Evolutionary conservation across 2,797 vertebrate genomes (phyloP), one percentile per base, ranked within the genome.

Genomic region (Poeciliopsis gracilis): DNA sequence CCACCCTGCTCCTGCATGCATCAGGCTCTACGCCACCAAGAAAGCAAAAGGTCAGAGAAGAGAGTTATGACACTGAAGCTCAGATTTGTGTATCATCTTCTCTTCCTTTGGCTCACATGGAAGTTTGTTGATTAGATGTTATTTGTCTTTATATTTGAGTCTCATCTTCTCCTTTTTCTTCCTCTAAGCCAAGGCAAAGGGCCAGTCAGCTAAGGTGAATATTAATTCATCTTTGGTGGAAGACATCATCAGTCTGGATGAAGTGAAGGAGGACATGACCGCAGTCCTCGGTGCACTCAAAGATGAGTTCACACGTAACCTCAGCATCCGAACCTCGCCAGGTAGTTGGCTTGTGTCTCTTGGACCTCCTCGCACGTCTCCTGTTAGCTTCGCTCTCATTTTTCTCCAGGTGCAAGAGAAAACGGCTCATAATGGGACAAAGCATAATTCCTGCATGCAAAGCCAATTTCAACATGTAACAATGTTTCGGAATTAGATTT

Each of bases 241-340:
- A 41, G 96, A 97, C 83, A 97, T 99, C 90, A 97, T 99, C 92
- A 94, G 61, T 90, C 91, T 99, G 90, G 95, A 97, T 79, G 96
- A 97, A 76, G 94, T 97, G 77, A 95, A 87, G 82, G 93, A 91
- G 84, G 96, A 97, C 57, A 97, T 99, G 97, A 89, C 90, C 5
- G 93, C 94, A 5, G 95, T 98, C 77, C 79, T 97, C 13, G 82
- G 86, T 63, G 87, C 84, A 4, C 96, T 99, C 73, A 98, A 97
- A 87, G 97, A 98, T 30, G 98, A 98, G 88, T 98, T 98, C 92
- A 96, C 94, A 88, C 97, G 97, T 88, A 98, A 92, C 87, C 93
- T 99, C 82, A 97, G 89, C 90, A 96, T 99, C 89, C 95, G 98
- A 86, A 98, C 97, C 33, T 97, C 97, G 5, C 93, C 96, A 95